A percentile compares a stretch with the other conserved stretches of the same genome.
These are phyloP conservation scores for Nephotettix cincticeps DNA, from an alignment of 1,140 invertebrate genomes.

Conservation along the genomic window DNA sequence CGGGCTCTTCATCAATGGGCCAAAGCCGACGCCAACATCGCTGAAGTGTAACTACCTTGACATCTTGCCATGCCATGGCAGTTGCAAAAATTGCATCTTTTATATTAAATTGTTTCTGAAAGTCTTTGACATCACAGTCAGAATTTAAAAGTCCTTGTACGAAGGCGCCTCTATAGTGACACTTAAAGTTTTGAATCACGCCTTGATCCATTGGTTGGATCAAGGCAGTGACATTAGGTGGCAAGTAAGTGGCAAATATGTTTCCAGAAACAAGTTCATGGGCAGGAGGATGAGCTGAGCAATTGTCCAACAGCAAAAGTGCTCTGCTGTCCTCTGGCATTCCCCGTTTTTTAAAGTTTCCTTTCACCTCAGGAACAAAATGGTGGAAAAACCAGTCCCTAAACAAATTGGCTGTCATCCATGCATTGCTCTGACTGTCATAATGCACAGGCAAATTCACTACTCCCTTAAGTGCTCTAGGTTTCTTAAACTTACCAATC, in stretches of 20 bases:
- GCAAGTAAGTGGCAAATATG: constrained; percentile 43
- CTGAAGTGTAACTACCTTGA: not conserved
- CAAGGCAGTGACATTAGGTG: constrained; percentile 48
- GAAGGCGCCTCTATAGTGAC: constrained; percentile 36
- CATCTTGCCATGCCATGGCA: not conserved
- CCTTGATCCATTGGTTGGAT: constrained; percentile 51
- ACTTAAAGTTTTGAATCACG: constrained; percentile 45
- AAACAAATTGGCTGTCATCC: constrained; percentile 50
- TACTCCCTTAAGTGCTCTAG: constrained; percentile 51
- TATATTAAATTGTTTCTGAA: not conserved
- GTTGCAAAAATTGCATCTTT: constrained; percentile 1
- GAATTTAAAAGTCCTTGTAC: not conserved
- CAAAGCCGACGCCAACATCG: not conserved
- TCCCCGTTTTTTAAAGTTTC: constrained; percentile 20
- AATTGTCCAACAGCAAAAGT: constrained; percentile 46
- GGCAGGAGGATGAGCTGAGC: constrained; percentile 36
- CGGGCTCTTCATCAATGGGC: not conserved
- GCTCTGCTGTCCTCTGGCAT: constrained; percentile 39
- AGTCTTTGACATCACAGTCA: not conserved
- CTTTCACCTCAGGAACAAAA: constrained; percentile 27
- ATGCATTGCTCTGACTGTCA: constrained; percentile 50
- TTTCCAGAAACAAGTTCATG: constrained; percentile 34
- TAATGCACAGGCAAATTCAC: constrained; percentile 48
- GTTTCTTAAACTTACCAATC: constrained; percentile 51
- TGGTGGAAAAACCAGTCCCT: constrained; percentile 36